These are phyloP conservation scores for Spheniscus mendiculus DNA, from an alignment of 2,113 vertebrate genomes.

Conservation along the genomic window DNA sequence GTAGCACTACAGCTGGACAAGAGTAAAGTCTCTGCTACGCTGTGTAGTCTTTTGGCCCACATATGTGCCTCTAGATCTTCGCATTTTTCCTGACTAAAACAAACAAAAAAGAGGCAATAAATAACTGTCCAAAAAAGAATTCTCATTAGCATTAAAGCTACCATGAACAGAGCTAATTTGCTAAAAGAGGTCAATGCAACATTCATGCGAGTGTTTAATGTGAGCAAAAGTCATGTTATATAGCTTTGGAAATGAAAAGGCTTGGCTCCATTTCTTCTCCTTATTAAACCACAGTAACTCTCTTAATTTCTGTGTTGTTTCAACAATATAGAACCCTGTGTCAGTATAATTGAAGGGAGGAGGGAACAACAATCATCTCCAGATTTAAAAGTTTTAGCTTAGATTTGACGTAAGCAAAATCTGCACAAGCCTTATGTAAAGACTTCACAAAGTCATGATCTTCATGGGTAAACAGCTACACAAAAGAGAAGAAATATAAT, in stretches of 20 bases:
- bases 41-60: neutral
- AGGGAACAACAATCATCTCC: neutral
- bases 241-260: neutral
- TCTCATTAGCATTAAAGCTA: neutral
- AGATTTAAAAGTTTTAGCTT: neutral
- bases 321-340: neutral
- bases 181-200: neutral
- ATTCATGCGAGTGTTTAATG: accelerated
- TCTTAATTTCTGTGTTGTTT: neutral
- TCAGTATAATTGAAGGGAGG: neutral
- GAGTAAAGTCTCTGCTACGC: neutral
- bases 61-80: neutral
- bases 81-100: neutral
- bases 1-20: neutral
- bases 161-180: neutral
- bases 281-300: neutral
- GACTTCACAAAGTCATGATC: neutral
- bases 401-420: neutral
- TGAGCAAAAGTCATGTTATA: neutral
- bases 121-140: neutral
- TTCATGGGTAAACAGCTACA: neutral
- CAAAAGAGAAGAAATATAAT: neutral
- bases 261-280: neutral
- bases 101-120: neutral
- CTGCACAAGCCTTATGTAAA: neutral